These are phyloP conservation scores for Micronycteris hirsuta DNA, from an alignment of 2,113 vertebrate species.

Conservation along the genomic window DNA sequence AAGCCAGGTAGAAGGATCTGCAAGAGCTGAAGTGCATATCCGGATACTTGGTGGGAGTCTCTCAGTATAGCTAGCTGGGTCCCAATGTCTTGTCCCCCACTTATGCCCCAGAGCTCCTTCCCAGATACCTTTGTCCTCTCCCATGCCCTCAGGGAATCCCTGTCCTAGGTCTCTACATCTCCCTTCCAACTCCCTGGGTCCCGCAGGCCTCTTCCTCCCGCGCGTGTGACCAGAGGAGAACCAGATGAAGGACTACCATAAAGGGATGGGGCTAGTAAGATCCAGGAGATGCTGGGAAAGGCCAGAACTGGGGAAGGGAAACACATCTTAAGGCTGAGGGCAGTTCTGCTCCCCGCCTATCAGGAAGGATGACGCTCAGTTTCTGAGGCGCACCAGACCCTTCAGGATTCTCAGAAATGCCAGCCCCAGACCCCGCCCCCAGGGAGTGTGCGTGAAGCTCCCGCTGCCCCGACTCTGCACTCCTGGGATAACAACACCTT, in stretches of 20 bases:
- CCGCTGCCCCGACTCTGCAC: not conserved
- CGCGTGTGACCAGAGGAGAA: not conserved
- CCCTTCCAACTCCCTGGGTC: not conserved
- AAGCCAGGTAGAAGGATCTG: not conserved
- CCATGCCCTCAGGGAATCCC: not conserved
- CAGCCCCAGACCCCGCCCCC: constrained; percentile 52
- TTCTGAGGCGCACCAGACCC: constrained; percentile 52
- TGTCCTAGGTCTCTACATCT: not conserved
- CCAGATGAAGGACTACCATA: not conserved
- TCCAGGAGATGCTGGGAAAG: not conserved
- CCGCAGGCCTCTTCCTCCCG: not conserved
- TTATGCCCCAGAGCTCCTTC: not conserved
- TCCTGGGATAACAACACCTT: not conserved
- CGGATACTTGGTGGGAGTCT: not conserved
- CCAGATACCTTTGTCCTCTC: not conserved
- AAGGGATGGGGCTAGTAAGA: not conserved
- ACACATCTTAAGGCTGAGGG: not conserved
- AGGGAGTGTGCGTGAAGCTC: constrained; percentile 1
- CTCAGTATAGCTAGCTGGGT: not conserved
- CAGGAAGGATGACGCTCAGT: constrained; percentile 33
- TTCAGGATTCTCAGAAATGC: constrained; percentile 16
- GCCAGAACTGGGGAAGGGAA: not conserved
- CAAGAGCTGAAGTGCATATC: not conserved
- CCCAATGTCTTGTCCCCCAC: not conserved
- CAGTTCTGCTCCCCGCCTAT: not conserved